phyloP scores from a whole-genome alignment of 2,797 vertebrate genomes.

The Notamacropus eugenii region DNA sequence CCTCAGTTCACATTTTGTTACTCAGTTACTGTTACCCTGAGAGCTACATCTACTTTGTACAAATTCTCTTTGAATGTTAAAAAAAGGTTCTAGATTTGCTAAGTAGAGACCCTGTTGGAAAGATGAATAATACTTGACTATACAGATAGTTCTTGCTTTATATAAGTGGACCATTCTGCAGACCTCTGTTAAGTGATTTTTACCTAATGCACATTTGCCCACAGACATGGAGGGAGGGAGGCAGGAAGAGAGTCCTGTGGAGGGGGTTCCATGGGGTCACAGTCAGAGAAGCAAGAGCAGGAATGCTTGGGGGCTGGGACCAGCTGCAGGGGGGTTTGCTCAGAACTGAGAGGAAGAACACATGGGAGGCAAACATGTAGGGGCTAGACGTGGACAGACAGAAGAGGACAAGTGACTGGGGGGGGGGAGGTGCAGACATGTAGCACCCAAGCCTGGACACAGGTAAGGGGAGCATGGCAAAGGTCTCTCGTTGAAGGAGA shows the following conservation, averaged over 20 bases:
- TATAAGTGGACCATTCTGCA: background rate
- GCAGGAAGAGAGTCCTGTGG: background rate
- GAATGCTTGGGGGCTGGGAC: background rate
- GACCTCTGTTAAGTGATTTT: background rate
- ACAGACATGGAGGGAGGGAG: background rate
- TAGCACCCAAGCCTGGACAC: background rate
- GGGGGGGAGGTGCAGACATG: fast-evolving
- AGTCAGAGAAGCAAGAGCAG: background rate
- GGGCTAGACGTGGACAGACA: background rate
- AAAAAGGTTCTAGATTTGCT: background rate
- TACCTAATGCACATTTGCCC: background rate
- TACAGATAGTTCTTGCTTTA: background rate
- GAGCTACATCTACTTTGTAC: background rate
- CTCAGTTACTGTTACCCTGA: background rate
- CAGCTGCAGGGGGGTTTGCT: background rate
- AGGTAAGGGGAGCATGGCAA: background rate
- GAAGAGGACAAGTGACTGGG: background rate
- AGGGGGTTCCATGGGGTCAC: background rate
- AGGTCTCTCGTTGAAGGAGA: background rate
- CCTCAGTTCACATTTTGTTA: background rate
- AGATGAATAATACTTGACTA: background rate
- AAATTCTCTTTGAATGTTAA: too few relatives aligned
- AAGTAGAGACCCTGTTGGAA: background rate
- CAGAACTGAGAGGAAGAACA: background rate
- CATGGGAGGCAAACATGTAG: background rate